Evolutionary conservation across 2,113 vertebrate genomes (phyloP).

Genomic region (Myiozetetes cayanensis): DNA sequence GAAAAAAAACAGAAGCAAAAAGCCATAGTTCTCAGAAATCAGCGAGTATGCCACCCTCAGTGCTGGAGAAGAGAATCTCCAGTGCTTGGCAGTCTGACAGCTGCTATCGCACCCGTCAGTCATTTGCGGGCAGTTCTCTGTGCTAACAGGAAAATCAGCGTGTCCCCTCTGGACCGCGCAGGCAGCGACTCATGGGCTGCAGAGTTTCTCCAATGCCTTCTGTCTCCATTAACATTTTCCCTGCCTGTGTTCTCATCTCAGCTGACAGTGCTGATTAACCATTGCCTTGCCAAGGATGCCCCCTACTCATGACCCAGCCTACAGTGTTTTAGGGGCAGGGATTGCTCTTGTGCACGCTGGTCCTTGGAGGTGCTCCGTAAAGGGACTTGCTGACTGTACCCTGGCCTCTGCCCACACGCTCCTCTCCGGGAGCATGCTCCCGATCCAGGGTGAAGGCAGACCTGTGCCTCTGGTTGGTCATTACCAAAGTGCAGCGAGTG

Average conservation of each 20-base stretch:
- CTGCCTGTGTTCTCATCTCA: neutral
- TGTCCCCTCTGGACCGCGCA: fast-evolving
- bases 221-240: neutral
- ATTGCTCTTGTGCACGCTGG: neutral
- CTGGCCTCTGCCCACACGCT: neutral
- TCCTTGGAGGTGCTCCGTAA: neutral
- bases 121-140: fast-evolving
- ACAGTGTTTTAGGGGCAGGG: neutral
- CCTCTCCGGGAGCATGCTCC: neutral
- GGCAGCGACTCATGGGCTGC: neutral
- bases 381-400: neutral
- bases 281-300: neutral
- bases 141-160: neutral
- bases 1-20: neutral
- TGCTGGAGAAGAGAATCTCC: neutral
- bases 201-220: neutral
- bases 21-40: neutral
- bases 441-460: neutral
- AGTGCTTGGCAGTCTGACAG: neutral
- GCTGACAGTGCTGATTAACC: neutral
- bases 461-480: neutral
- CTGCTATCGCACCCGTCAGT: fast-evolving
- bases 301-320: neutral
- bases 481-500: too few relatives aligned
- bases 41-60: fast-evolving